Percentiles rank a stretch among this genome's conserved stretches.
Conservation (phyloP, 2,797 vertebrate genomes). For the Parotocinclus haroldoi region DNA sequence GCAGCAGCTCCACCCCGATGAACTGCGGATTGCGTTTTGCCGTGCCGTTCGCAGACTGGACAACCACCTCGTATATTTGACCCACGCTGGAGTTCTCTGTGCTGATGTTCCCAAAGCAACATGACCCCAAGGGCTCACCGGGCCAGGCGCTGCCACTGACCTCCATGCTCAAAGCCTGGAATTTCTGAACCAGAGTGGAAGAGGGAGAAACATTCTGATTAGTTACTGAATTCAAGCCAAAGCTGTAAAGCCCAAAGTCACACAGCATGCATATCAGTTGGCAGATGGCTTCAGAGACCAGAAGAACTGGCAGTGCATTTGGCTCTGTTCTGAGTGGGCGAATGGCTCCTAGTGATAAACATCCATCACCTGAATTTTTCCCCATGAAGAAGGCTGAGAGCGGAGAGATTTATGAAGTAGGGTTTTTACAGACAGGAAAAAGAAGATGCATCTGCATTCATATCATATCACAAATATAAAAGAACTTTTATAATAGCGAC, state of each 20-base stretch:
- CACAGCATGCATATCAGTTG: background rate
- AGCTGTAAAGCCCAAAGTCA: background rate
- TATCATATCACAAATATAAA: no score
- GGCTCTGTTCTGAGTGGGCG: slow-evolving; percentile 11
- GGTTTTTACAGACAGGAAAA: no score
- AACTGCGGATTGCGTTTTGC: slow-evolving; percentile 73
- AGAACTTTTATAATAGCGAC: no score
- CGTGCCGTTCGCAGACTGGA: slow-evolving; percentile 62
- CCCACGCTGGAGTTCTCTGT: slow-evolving; percentile 49
- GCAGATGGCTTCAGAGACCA: slow-evolving; percentile 20
- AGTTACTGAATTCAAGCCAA: background rate
- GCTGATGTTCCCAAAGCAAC: slow-evolving; percentile 31
- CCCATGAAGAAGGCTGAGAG: background rate
- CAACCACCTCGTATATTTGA: slow-evolving; percentile 63
- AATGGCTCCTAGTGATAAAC: background rate
- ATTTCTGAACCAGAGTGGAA: slow-evolving; percentile 32
- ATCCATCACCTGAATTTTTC: background rate
- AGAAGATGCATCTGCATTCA: no score
- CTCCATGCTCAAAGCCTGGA: slow-evolving; percentile 59
- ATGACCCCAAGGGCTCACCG: slow-evolving; percentile 48
- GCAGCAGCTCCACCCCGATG: slow-evolving; percentile 79
- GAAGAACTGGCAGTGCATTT: slow-evolving; percentile 10
- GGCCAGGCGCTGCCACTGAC: slow-evolving; percentile 58
- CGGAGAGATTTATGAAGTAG: no score
- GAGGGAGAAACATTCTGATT: slow-evolving; percentile 17